Evolutionary conservation across 2,888 invertebrate genomes (phyloP).

Genomic region (Homarus gammarus): DNA sequence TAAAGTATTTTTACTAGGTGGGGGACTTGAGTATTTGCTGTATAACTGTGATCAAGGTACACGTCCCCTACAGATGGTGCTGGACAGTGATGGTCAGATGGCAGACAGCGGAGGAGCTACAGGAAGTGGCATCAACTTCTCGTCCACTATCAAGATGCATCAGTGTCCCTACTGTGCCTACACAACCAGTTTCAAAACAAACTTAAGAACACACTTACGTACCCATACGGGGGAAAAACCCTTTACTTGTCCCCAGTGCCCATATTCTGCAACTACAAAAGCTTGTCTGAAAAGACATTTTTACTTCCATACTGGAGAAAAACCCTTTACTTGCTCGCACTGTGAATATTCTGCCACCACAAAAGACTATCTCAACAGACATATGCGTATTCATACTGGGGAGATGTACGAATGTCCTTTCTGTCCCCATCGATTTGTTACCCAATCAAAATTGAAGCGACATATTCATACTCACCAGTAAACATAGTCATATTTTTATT

Average conservation of each 20-base stretch:
- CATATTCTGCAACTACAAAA: background rate
- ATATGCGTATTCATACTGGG: conserved; percentile 66
- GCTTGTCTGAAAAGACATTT: conserved; percentile 51
- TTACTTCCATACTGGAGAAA: conserved; percentile 63
- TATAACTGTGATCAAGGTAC: conserved; percentile 1
- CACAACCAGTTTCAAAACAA: conserved; percentile 56
- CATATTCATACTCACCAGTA: background rate
- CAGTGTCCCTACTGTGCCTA: conserved; percentile 64
- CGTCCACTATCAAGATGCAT: conserved; percentile 25
- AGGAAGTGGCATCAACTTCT: background rate
- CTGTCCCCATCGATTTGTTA: background rate
- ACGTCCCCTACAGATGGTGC: conserved; percentile 20
- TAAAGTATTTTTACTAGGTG: background rate
- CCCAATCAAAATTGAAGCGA: background rate
- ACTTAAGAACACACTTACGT: conserved; percentile 10
- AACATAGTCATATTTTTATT: background rate
- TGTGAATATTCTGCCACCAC: conserved; percentile 56
- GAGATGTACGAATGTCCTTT: conserved; percentile 34
- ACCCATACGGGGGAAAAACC: conserved; percentile 13
- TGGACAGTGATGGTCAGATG: conserved; percentile 35
- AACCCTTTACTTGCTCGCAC: conserved; percentile 57
- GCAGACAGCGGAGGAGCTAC: conserved; percentile 2
- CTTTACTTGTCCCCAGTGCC: background rate
- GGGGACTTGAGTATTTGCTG: background rate
- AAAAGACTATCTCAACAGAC: conserved; percentile 50